Percentiles rank a stretch among this genome's conserved stretches.
These are phyloP conservation scores for Actias luna DNA, from an alignment of 2,888 invertebrate genomes.

Conservation along the genomic window DNA sequence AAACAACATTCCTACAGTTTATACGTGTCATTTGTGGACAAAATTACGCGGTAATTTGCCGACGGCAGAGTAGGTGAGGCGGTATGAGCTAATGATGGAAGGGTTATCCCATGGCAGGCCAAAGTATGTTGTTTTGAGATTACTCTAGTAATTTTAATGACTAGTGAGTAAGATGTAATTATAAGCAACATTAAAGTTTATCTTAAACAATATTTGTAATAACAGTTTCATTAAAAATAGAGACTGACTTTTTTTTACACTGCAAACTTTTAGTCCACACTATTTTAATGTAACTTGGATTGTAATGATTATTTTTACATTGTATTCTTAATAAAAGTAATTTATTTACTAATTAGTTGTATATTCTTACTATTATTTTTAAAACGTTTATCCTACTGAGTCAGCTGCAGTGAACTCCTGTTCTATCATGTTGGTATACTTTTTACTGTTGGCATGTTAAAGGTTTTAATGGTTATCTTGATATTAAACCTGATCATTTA, in stretches of 20 bases:
- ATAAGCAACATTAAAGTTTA: neutral
- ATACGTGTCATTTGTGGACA: slow-evolving; percentile 64
- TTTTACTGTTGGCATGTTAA: too few relatives aligned
- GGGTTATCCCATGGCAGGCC: slow-evolving; percentile 10
- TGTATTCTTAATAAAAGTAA: too few relatives aligned
- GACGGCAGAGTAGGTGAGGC: slow-evolving; percentile 26
- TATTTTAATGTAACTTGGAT: too few relatives aligned
- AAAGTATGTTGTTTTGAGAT: neutral
- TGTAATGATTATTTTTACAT: neutral
- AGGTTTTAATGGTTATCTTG: too few relatives aligned
- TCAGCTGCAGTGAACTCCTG: too few relatives aligned
- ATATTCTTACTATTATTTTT: too few relatives aligned
- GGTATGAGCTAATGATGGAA: slow-evolving; percentile 27
- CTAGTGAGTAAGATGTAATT: neutral
- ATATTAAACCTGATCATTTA: too few relatives aligned
- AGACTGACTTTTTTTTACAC: neutral
- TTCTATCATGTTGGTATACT: too few relatives aligned
- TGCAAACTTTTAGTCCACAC: too few relatives aligned
- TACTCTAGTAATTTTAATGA: neutral
- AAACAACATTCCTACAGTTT: slow-evolving; percentile 69
- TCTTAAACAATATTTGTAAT: neutral
- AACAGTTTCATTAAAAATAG: neutral
- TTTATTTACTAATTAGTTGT: too few relatives aligned
- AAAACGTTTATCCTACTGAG: too few relatives aligned
- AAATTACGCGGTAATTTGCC: slow-evolving; percentile 62